Evolutionary conservation across 2,113 vertebrate species (phyloP).

Genomic region (Cheilinus undulatus): DNA sequence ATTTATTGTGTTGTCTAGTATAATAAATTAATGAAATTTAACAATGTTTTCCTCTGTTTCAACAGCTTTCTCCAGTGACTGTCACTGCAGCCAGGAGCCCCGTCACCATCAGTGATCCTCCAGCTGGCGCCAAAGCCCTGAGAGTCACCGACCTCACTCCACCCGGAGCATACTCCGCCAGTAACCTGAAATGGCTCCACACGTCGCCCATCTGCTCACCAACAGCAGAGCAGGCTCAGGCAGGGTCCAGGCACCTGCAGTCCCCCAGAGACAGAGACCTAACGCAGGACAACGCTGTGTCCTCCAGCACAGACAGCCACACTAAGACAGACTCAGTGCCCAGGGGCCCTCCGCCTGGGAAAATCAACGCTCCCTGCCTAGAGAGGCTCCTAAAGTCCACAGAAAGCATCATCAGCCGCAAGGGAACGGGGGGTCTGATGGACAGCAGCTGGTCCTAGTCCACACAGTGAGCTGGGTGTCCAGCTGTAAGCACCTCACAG

Average conservation of each 20-base stretch:
- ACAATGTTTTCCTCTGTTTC: background rate
- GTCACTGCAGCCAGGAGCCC: conserved; percentile 47
- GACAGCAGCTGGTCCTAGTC: conserved; percentile 82
- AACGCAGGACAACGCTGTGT: conserved; percentile 84
- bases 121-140: conserved; percentile 65
- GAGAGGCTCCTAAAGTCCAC: conserved; percentile 86
- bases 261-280: conserved; percentile 71
- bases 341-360: conserved; percentile 73
- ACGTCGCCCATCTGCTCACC: conserved; percentile 84
- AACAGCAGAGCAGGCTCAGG: conserved; percentile 70
- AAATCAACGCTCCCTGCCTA: conserved; percentile 85
- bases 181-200: conserved; percentile 85
- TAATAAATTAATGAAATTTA: background rate
- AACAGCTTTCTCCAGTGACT: conserved; percentile 72
- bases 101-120: conserved; percentile 49
- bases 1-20: too few species aligned
- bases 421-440: conserved; percentile 63
- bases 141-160: conserved; percentile 77
- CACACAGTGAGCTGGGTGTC: conserved; percentile 52
- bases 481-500: conserved; percentile 26
- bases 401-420: conserved; percentile 84
- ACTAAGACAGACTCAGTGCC: conserved; percentile 66
- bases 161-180: conserved; percentile 78
- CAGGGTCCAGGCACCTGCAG: conserved; percentile 70
- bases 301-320: conserved; percentile 83